A percentile compares a stretch with the other conserved stretches of the same genome.
These are phyloP conservation scores for Chondrilla cf. caribensis DNA, from an alignment of 37 sponge, comb jelly and placozoan genomes.

Conservation along the genomic window DNA sequence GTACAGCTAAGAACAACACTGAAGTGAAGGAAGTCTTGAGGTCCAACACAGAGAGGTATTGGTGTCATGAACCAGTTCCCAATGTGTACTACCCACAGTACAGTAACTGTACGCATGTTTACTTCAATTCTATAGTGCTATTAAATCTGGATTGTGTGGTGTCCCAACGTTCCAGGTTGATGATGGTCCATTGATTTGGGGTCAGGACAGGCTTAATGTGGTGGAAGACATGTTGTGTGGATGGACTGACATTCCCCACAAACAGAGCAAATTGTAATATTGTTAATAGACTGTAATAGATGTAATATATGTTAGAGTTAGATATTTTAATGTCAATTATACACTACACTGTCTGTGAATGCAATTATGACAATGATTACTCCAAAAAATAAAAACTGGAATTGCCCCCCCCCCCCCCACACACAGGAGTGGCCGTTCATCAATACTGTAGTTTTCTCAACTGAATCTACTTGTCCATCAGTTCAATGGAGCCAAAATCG, in stretches of 20 bases:
- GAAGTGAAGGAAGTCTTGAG: slow-evolving; percentile 45
- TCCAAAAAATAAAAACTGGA: too few species aligned
- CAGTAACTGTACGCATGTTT: neutral
- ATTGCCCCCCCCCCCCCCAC: too few species aligned
- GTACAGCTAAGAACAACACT: slow-evolving; percentile 23
- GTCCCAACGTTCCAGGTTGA: slow-evolving; percentile 87
- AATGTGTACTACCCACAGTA: too few species aligned
- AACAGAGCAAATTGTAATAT: slow-evolving; percentile 7
- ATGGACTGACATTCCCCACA: slow-evolving; percentile 36
- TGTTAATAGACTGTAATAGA: too few species aligned
- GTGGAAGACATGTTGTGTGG: slow-evolving; percentile 93
- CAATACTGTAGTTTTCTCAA: too few species aligned
- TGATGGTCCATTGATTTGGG: slow-evolving; percentile 72
- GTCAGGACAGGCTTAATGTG: slow-evolving; percentile 84
- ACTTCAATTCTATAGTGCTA: slow-evolving; percentile 55
- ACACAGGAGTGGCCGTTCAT: too few species aligned
- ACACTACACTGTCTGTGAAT: too few species aligned
- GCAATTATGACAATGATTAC: too few species aligned
- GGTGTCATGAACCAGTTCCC: too few species aligned
- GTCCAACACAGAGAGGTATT: slow-evolving; percentile 54
- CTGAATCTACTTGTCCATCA: too few species aligned
- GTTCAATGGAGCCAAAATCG: slow-evolving; percentile 22
- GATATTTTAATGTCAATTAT: too few species aligned
- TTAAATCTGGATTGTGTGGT: slow-evolving; percentile 75
- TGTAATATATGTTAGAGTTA: too few species aligned